These are phyloP conservation scores for Hartigia nigra DNA, from an alignment of 2,888 invertebrate genomes.

Conservation along the genomic window DNA sequence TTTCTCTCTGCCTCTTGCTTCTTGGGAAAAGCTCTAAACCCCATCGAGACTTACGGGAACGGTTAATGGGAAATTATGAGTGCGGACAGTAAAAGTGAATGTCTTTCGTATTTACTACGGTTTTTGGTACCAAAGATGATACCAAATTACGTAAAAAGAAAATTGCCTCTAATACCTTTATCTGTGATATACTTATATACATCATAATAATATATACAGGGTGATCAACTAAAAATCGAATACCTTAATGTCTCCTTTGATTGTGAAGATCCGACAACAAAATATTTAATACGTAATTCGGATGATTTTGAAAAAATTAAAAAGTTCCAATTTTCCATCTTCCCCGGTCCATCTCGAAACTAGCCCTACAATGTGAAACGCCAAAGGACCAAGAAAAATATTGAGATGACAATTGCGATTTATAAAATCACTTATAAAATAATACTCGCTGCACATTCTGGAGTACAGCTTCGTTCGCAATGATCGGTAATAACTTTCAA, in stretches of 20 bases:
- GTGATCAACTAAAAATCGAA: background rate
- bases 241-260: background rate
- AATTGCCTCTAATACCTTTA: background rate
- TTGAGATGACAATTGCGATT: background rate
- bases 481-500: background rate
- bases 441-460: background rate
- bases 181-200: background rate
- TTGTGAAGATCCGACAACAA: background rate
- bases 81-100: slow-evolving; percentile 32
- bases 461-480: background rate
- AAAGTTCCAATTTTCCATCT: too few relatives aligned
- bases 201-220: background rate
- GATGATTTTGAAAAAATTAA: background rate
- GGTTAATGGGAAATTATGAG: slow-evolving; percentile 58
- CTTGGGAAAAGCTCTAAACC: background rate
- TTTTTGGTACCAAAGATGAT: background rate
- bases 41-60: slow-evolving; percentile 15
- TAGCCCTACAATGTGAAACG: too few relatives aligned
- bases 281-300: background rate
- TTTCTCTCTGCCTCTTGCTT: background rate
- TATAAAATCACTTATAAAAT: background rate
- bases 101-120: slow-evolving; percentile 28
- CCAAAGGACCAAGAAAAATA: background rate
- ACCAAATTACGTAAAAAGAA: background rate
- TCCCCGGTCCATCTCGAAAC: too few relatives aligned